phyloP scores from a whole-genome alignment of 2,113 vertebrate genomes.

The Bufo bufo region DNA sequence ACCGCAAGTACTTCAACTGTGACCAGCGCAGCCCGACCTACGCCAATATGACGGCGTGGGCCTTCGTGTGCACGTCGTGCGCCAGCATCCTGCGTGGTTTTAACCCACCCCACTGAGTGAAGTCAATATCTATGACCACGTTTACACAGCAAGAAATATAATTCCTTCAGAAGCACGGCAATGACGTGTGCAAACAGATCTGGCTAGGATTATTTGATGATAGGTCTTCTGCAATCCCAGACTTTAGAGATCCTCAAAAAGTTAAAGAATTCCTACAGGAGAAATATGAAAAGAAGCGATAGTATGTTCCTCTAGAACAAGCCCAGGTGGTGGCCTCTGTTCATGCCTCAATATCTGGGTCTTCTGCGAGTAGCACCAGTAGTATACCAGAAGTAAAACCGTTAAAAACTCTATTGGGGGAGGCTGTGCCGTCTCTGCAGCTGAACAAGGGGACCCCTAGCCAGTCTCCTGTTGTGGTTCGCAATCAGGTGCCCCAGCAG shows the following conservation, averaged over 20 bases:
- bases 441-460: slow-evolving; percentile 92
- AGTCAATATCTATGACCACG: too few species aligned
- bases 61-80: slow-evolving; percentile 97
- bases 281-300: slow-evolving; percentile 99
- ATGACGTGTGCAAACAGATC: slow-evolving; percentile 88
- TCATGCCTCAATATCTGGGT: slow-evolving; percentile 94
- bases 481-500: slow-evolving; percentile 81
- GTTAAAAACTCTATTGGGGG: slow-evolving; percentile 90
- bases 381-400: slow-evolving; percentile 97
- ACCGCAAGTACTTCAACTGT: slow-evolving; percentile 98
- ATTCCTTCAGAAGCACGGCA: too few species aligned
- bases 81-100: slow-evolving; percentile 83
- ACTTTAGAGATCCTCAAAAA: slow-evolving; percentile 98
- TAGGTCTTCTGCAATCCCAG: slow-evolving; percentile 91
- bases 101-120: too few species aligned
- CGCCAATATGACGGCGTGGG: slow-evolving; percentile 95
- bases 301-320: slow-evolving; percentile 95
- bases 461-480: slow-evolving; percentile 78
- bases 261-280: slow-evolving; percentile 99
- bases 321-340: slow-evolving; percentile 92
- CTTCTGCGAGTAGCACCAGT: slow-evolving; percentile 96
- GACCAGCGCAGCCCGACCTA: slow-evolving; percentile 98
- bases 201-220: slow-evolving; percentile 97
- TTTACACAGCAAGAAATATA: too few species aligned
- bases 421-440: slow-evolving; percentile 86